Conservation (phyloP, 2,888 invertebrate genomes). For the Nipponacmea schrenckii region DNA sequence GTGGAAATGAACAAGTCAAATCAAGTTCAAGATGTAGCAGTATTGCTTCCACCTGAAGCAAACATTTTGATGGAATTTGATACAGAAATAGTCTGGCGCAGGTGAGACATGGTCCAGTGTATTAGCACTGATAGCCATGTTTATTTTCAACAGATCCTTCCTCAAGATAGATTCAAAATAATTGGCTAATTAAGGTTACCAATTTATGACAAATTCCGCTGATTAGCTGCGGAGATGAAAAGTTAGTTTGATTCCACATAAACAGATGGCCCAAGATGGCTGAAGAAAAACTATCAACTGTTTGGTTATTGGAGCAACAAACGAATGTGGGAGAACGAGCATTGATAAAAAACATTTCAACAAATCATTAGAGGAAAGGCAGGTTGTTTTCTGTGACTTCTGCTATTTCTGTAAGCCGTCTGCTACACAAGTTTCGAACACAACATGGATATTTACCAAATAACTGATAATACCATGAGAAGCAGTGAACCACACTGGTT, state of each 20-base stretch:
- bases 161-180: not conserved
- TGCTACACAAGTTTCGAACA: not conserved
- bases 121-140: not conserved
- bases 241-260: not conserved
- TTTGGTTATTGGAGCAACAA: not conserved
- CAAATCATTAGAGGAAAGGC: not conserved
- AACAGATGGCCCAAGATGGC: not conserved
- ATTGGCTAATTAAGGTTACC: conserved; percentile 4
- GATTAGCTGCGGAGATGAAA: not conserved
- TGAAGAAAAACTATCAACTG: not conserved
- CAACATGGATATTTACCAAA: not conserved
- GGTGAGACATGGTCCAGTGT: conserved; percentile 2
- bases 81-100: not conserved
- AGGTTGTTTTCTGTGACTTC: not conserved
- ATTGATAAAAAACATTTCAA: not conserved
- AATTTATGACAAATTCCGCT: conserved; percentile 1
- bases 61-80: not conserved
- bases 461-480: not conserved
- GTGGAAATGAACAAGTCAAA: not conserved
- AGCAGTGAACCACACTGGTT: not conserved
- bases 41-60: not conserved
- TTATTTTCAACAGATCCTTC: not conserved
- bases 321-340: not conserved
- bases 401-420: not conserved
- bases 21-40: not conserved